Conservation (phyloP, 1,140 invertebrate genomes). For the Gonioctena quinquepunctata region DNA sequence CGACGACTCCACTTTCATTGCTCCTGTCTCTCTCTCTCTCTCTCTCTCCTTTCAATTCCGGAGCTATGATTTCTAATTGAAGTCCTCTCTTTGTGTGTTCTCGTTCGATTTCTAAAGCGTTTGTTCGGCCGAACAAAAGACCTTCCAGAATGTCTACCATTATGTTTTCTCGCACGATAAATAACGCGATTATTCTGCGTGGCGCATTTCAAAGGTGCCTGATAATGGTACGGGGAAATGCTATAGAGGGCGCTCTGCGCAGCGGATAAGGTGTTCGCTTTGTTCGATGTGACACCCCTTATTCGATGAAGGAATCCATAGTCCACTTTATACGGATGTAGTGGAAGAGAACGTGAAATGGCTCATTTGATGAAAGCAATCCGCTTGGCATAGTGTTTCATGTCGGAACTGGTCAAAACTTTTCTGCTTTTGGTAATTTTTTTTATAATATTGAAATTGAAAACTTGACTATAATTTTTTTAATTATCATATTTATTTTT, state of each 20-base stretch:
- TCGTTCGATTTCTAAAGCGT: not conserved
- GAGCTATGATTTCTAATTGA: not conserved
- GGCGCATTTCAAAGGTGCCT: not conserved
- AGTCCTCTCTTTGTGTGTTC: not conserved
- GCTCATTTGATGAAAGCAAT: no score
- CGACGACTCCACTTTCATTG: not conserved
- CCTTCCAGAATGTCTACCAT: not conserved
- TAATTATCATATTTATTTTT: no score
- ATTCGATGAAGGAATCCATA: not conserved
- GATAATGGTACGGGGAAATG: not conserved
- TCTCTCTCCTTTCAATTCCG: not conserved
- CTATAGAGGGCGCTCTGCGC: not conserved
- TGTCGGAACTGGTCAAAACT: no score
- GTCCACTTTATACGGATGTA: no score
- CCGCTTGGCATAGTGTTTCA: no score
- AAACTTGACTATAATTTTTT: no score
- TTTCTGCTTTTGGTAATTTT: no score
- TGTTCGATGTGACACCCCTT: not conserved
- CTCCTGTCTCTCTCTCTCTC: not conserved
- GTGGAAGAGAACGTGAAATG: no score
- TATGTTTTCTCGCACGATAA: constrained; percentile 7
- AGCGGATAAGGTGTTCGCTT: not conserved
- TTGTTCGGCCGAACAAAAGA: not conserved
- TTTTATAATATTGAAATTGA: no score
- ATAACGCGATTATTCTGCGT: constrained; percentile 2